phyloP scores from a whole-genome alignment of 2,888 invertebrate genomes.

The Vanessa cardui region DNA sequence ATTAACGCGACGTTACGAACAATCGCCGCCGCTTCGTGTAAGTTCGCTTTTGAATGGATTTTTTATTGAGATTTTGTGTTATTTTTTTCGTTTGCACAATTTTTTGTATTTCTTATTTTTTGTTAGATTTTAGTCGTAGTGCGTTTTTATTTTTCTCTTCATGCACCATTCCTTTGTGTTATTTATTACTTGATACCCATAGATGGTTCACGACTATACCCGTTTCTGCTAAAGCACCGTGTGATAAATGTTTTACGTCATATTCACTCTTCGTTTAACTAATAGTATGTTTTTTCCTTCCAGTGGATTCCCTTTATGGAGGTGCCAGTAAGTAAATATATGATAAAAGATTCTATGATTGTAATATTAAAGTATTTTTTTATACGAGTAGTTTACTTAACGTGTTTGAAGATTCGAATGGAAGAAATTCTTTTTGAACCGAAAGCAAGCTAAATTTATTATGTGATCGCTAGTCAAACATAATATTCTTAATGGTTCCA shows the following conservation, averaged over 20 bases:
- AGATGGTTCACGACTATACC: conserved; percentile 44
- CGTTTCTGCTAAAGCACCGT: conserved; percentile 54
- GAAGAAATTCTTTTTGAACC: background rate
- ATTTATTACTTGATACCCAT: conserved; percentile 44
- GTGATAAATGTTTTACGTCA: conserved; percentile 51
- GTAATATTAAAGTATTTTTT: no score
- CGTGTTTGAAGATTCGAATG: no score
- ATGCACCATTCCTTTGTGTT: conserved; percentile 75
- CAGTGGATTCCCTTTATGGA: conserved; percentile 90
- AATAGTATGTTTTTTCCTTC: conserved; percentile 62
- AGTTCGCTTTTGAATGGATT: conserved; percentile 66
- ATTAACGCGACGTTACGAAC: conserved; percentile 66
- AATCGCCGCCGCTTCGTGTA: conserved; percentile 77
- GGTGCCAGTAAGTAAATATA: conserved; percentile 85
- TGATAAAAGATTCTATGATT: background rate
- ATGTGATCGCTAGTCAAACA: conserved; percentile 14
- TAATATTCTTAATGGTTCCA: conserved; percentile 20
- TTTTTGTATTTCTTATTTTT: conserved; percentile 48
- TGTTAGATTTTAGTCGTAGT: conserved; percentile 64
- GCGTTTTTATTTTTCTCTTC: conserved; percentile 61
- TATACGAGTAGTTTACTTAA: no score
- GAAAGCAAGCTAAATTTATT: conserved; percentile 1
- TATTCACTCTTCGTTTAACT: conserved; percentile 39
- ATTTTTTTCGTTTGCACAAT: conserved; percentile 69
- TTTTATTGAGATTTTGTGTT: conserved; percentile 49